Evolutionary conservation across 2,888 invertebrate species (phyloP), one percentile per base, ranked within the genome.

Genomic region (Hydropsyche betteni): DNA sequence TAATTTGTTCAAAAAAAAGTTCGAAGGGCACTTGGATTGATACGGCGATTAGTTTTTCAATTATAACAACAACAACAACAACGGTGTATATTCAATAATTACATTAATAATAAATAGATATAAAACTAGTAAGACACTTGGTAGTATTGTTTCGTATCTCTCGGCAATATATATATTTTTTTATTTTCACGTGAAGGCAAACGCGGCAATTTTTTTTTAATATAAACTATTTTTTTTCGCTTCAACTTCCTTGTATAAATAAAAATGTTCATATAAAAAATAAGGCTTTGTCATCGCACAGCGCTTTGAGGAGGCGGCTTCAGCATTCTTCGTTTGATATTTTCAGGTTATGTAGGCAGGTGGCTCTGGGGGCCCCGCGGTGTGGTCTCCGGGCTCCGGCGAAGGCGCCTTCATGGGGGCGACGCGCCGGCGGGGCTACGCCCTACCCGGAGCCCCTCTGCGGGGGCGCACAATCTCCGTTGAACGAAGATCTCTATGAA

Each of bases 91-190:
- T 68, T 64, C 44, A 74, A 74, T 69, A 74, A 69, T 64, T n/a
- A 12, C 36, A 33, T 33, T 68, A 7, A 24, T 50, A 24, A 72
- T 69, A 34, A 51, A 68, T 8, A 71, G 24, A 68, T 51, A 73
- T 51, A 52, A 14, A 75, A 68, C 71, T 77, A 77, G 34, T 77
- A 77, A 77, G 77, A 77, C 77, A 77, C 77, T 75, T 36, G 44
- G 55, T 69, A 44, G 10, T 44, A 64, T 64, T 55, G 36, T 51
- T 53, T 73, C 51, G 68, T 34, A 50, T 44, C n/a, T 64, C 50
- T 58, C 16, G 33, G 5, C 6, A 69, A 16, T 55, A 16, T 55
- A 34, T 69, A 69, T 69, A 44, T 44, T 44, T 34, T 68, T 36
- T 69, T 44, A 33, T 6, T 64, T 64, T 34, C 24, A 24, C 24